These are phyloP conservation scores for Crotalus tigris DNA, from an alignment of 2,113 vertebrate genomes.

Conservation along the genomic window DNA sequence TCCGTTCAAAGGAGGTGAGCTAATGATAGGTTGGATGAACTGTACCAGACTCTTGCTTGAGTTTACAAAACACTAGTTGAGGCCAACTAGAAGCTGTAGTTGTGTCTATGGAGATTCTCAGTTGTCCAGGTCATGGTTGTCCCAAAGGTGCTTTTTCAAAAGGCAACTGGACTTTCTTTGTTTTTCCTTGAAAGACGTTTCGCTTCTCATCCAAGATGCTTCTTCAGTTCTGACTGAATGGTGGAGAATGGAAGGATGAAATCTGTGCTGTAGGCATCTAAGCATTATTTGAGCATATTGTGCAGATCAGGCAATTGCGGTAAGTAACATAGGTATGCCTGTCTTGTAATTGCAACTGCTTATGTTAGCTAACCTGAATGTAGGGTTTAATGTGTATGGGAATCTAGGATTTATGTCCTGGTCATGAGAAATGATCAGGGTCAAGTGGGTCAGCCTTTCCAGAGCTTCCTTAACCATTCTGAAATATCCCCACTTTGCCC, in stretches of 20 bases:
- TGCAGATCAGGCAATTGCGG: not conserved
- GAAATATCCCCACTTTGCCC: not conserved
- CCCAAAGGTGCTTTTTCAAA: not conserved
- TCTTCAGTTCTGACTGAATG: not conserved
- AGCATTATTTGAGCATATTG: not conserved
- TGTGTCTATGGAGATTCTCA: not conserved
- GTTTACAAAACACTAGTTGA: not conserved
- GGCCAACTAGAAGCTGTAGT: not conserved
- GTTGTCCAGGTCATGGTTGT: not conserved
- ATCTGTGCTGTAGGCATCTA: not conserved
- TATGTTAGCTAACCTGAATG: not conserved
- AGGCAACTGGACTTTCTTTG: not conserved
- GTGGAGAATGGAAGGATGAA: not conserved
- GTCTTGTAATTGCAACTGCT: not conserved
- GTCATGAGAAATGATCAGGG: not conserved
- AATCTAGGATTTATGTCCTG: not conserved
- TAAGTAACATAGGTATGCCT: not conserved
- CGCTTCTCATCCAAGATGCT: not conserved
- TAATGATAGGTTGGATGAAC: not conserved
- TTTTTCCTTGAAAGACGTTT: not conserved
- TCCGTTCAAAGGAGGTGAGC: not conserved
- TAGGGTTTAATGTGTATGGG: not conserved
- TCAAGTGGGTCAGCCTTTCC: not conserved
- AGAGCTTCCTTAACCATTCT: not conserved
- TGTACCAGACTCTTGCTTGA: not conserved